Base-by-base conservation (phyloP, 2,113 vertebrate species). In the human (Homo sapiens) region DNA sequence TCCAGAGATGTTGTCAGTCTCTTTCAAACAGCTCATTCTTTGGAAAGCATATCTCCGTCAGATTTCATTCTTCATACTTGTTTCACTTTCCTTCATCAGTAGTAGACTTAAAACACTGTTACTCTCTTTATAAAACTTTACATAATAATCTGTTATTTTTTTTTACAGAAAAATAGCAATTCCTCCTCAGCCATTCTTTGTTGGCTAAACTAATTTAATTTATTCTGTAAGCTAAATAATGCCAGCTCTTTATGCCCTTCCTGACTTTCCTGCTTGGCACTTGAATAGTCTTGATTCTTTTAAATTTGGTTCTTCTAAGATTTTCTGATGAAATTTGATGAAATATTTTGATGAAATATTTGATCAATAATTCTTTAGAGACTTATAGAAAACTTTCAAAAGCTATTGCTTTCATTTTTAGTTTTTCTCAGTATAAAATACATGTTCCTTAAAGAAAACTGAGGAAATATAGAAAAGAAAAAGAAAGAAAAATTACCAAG, bases 281-380 rank as follows among this genome's bases (percentile, higher is more conserved):
- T 73, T 90, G 27, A 82, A 64, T 70, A 73, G 57, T 92, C 68
- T 96, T 57, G 48, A 96, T 94, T 97, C 55, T 86, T 95, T 94
- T 70, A 92, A 64, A 90, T 81, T 90, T 83, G 73, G 59, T 48
- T 95, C 76, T 90, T 68, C 50, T 30, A 82, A 32, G n/a, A 23
- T 14, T 96, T 87, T 97, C 94, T 94, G 87, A 97, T 94, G 66
- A 87, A 94, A 94, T 57, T 40, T 40, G 40, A 40, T 40, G 40
- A 40, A 40, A 40, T 96, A 80, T 87, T 97, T 95, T 94, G 87
- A 97, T 94, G 66, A 87, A 94, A 94, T 57, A 82, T 84, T 95
- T 78, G 68, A 79, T 95, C 75, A 89, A 52, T 86, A 92, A 95
- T 61, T 90, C 66, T 94, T 95, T 70, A 92, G n/a, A 97, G 61